Evolutionary conservation across 2,797 vertebrate genomes (phyloP), one percentile per base, ranked within the genome.

Genomic region (Falco novaeseelandiae): DNA sequence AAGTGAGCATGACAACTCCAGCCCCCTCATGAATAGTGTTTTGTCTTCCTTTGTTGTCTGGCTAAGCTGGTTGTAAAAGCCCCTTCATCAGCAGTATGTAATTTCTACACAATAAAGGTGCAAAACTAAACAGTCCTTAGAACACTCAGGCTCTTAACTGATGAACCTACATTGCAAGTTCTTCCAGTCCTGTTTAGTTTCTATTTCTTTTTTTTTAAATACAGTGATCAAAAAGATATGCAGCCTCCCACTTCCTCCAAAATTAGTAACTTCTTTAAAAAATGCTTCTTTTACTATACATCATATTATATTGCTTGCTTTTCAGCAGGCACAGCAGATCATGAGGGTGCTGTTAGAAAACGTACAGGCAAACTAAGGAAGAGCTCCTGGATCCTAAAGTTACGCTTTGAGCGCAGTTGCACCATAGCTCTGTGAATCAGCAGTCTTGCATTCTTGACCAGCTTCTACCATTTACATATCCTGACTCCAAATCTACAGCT

Each of bases 401-500:
- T 65, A 26, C 3, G 62, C 83, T 95, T 71, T 59, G 76, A 61
- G 70, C 65, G 55, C 3, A 9, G 49, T 18, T 95, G 58, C 77
- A 90, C 62, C 80, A 94, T 42, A 92, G 67, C 70, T 87, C 55
- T 77, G 42, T 92, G 89, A 89, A 67, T 89, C 86, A 89, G 58
- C 67, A 89, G 32, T 34, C 67, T 52, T 12, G 22, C 3, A 6
- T 49, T 93, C 66, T 58, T 66, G 86, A 34, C 74, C 51, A 82
- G 0, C 62, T 80, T 87, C 74, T 58, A 59, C 34, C 27, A 73
- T 48, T 80, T 89, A 42, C 63, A 81, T 63, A 77, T 30, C 74
- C 52, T 30, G 57, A 67, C 32, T 94, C 26, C 34, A 73, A 51
- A 90, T 57, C 74, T 59, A 67, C 62, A 79, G 58, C 73, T 82